Percentiles rank a stretch among this genome's conserved stretches.
These are phyloP conservation scores for Sarcophaga bullata DNA, from an alignment of 1,140 invertebrate genomes.

Conservation along the genomic window DNA sequence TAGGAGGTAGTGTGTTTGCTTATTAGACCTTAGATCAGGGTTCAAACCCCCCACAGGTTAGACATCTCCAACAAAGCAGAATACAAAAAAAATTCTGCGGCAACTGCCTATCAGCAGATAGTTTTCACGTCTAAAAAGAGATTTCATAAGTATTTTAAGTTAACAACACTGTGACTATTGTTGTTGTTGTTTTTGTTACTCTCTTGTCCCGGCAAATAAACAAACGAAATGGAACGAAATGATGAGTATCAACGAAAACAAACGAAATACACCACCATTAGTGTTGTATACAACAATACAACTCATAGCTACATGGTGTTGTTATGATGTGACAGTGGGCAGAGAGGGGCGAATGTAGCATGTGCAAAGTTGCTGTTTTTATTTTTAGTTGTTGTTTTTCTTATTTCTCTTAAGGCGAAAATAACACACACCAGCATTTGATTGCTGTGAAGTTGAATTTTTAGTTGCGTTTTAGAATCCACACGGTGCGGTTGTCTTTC, in stretches of 20 bases:
- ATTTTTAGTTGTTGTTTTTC: not conserved
- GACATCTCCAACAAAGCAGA: no score
- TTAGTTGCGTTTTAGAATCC: constrained; percentile 46
- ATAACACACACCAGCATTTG: constrained; percentile 8
- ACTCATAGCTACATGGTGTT: not conserved
- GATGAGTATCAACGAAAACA: no score
- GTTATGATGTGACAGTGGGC: not conserved
- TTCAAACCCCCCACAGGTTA: no score
- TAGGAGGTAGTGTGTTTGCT: no score
- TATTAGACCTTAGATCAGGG: no score
- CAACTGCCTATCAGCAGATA: no score
- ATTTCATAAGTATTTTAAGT: no score
- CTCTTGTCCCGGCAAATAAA: not conserved
- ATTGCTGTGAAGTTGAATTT: not conserved
- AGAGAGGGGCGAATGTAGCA: not conserved
- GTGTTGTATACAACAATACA: not conserved
- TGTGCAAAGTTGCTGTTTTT: constrained; percentile 28
- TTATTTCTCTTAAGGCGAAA: not conserved
- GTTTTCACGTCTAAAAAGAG: no score
- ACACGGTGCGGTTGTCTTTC: constrained; percentile 42
- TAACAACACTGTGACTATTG: no score
- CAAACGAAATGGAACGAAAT: constrained; percentile 3
- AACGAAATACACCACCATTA: not conserved
- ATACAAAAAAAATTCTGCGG: no score
- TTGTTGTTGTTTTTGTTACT: not conserved